phyloP scores from a whole-genome alignment of 2,797 vertebrate species.

The Okamejei kenojei region DNA sequence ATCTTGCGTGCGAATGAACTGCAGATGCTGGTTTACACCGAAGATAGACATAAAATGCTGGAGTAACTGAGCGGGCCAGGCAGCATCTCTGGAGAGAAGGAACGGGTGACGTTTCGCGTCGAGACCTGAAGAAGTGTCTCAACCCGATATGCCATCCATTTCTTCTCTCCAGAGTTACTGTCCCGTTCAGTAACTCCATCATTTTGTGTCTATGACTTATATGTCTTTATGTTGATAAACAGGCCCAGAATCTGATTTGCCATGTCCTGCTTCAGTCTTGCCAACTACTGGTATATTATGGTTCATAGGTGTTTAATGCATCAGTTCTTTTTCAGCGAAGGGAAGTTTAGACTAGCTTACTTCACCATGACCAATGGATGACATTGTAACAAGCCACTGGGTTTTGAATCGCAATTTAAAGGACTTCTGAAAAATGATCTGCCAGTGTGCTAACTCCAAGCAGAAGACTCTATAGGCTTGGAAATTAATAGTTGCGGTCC shows the following conservation, averaged over 20 bases:
- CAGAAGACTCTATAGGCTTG: background rate
- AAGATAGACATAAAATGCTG: too few relatives aligned
- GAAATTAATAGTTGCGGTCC: background rate
- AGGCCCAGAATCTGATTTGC: background rate
- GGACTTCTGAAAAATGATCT: background rate
- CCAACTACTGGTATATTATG: background rate
- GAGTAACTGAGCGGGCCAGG: too few relatives aligned
- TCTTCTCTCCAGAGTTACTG: too few relatives aligned
- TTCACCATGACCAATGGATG: background rate
- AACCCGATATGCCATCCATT: too few relatives aligned
- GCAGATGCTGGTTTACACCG: too few relatives aligned
- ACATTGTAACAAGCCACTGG: too few relatives aligned
- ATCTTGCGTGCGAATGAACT: too few relatives aligned
- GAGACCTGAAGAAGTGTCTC: too few relatives aligned
- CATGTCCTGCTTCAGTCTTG: background rate
- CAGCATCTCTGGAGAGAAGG: too few relatives aligned
- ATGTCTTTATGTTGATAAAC: background rate
- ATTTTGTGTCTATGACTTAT: too few relatives aligned
- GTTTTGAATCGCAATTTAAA: background rate
- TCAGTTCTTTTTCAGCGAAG: background rate
- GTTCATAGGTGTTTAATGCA: background rate
- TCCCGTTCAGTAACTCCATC: too few relatives aligned
- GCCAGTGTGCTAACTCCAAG: background rate
- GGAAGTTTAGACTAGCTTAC: background rate
- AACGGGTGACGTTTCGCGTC: too few relatives aligned